phyloP scores from a whole-genome alignment of 2,888 invertebrate species.

The Mallateleia sp. region DNA sequence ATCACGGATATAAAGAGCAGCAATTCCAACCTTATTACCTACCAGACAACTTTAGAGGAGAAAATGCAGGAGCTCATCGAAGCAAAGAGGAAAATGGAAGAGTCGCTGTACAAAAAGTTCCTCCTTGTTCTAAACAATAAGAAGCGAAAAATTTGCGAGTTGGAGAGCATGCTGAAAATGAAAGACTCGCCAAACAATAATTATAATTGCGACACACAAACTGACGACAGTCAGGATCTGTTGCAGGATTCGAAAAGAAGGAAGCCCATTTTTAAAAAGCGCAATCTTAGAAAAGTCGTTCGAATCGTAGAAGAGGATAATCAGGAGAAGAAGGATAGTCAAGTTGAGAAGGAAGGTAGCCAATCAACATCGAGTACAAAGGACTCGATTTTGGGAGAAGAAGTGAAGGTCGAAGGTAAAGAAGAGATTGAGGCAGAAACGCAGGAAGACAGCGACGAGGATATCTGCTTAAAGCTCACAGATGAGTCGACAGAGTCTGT shows the following conservation, averaged over 20 bases:
- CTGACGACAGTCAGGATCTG: constrained; percentile 67
- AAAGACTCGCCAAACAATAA: constrained; percentile 34
- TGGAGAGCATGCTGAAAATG: constrained; percentile 24
- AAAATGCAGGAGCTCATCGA: constrained; percentile 41
- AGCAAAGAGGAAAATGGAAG: constrained; percentile 48
- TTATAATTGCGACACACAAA: constrained; percentile 50
- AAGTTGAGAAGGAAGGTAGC: neutral
- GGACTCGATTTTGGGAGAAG: neutral
- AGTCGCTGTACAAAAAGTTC: constrained; percentile 50
- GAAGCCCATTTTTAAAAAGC: neutral
- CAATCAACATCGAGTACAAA: constrained; percentile 33
- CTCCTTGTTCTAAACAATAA: constrained; percentile 45
- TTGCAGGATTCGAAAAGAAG: constrained; percentile 35
- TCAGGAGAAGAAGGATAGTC: constrained; percentile 1
- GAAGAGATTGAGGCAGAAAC: neutral
- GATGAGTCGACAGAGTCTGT: constrained; percentile 31
- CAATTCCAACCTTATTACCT: neutral
- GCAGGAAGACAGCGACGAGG: constrained; percentile 42
- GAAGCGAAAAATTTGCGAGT: constrained; percentile 47
- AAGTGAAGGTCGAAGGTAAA: neutral
- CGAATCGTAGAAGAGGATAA: neutral
- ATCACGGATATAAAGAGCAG: constrained; percentile 4
- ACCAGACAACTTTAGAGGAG: constrained; percentile 32
- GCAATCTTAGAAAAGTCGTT: neutral
- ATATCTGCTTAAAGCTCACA: constrained; percentile 38